These are phyloP conservation scores for Anarhynchus alexandrinus DNA, from an alignment of 2,113 vertebrate species.

Conservation along the genomic window DNA sequence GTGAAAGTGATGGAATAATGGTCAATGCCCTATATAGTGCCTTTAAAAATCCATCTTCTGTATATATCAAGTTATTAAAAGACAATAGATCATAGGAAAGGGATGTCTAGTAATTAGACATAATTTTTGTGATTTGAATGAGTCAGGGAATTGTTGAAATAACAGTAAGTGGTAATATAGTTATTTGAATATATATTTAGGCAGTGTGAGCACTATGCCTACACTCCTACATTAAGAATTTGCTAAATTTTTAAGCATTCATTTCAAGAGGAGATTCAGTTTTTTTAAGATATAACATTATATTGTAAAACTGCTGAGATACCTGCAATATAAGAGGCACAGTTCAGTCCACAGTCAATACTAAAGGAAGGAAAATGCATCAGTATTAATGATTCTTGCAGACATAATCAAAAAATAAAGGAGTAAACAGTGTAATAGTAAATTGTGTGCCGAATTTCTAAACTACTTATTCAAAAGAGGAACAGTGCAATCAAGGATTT, in stretches of 20 bases:
- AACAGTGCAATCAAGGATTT: not conserved
- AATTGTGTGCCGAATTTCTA: not conserved
- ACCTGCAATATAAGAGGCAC: not conserved
- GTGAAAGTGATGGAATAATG: not conserved
- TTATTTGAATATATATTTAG: not conserved
- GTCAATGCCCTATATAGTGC: not conserved
- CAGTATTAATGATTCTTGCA: not conserved
- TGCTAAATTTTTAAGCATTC: not conserved
- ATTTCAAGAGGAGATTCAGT: not conserved
- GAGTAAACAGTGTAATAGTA: too few relatives aligned
- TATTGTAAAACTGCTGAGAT: not conserved
- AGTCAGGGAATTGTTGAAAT: not conserved
- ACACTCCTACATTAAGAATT: not conserved
- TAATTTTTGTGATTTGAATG: not conserved
- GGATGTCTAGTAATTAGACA: not conserved
- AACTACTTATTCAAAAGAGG: not conserved
- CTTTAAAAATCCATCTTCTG: not conserved
- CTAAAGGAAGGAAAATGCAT: not conserved
- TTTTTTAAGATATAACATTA: not conserved
- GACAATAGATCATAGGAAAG: not conserved
- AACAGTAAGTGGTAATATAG: not conserved
- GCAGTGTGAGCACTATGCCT: not conserved
- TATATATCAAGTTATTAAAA: not conserved
- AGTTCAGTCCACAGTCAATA: not conserved
- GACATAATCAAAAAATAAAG: not conserved